Base-by-base conservation (phyloP, 2,888 invertebrate species). In the Candidula unifasciata region DNA sequence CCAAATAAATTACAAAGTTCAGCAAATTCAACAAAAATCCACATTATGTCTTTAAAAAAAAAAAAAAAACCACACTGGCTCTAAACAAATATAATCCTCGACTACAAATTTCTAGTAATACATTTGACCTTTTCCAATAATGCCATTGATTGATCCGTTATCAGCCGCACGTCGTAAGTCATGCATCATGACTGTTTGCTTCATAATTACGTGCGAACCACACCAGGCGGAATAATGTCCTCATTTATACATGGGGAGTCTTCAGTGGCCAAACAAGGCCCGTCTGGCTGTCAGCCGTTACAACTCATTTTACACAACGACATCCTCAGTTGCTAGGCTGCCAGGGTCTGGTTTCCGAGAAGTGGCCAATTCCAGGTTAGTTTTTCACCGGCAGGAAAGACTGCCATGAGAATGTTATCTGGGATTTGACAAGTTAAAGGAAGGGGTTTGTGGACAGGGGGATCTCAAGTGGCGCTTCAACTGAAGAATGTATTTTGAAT, bases 151-250 rank as follows among this genome's bases (percentile, higher is more conserved):
- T 64, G 68, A 44, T 79, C 68, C 68, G 68, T 79, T 27, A 52
- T 6, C 79, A 68, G n/a, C 52, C 0, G 52, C 66, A 66, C 37
- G 30, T 44, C 66, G 8, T 44, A 66, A 79, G 37, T 68, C 44
- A n/a, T 68, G 79, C 79, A 68, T 79, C 66, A 66, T 35, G 27
- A 27, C 16, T 79, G 79, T 79, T 79, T 79, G 79, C 57, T 66
- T 16, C 66, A 30, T 79, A 64, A 79, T 68, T 68, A 64, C 37
- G 21, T 18, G 44, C 2, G 44, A 37, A 64, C 44, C 44, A 44
- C 37, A 44, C 8, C 21, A 68, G 79, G 66, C 37, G 37, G 79
- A 37, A 60, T 44, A 64, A 52, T 52, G 66, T 68, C 79, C 79
- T 44, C 30, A 44, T 79, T 68, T 79, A 79, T 79, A 68, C 79